These are phyloP conservation scores for Papilio polyxenes DNA, from an alignment of 1,140 invertebrate genomes.

Conservation along the genomic window DNA sequence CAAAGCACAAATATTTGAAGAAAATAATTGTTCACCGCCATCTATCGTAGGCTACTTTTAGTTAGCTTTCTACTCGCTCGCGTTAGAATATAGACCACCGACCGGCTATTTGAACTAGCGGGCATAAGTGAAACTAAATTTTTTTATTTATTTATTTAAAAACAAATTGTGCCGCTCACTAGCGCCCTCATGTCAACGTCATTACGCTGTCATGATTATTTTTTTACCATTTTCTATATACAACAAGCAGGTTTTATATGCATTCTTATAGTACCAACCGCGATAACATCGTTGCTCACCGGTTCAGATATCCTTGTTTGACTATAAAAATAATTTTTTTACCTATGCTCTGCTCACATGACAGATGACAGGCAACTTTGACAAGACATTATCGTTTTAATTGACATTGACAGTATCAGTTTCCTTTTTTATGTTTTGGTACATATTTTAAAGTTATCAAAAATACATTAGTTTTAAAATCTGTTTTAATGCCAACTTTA, in stretches of 20 bases:
- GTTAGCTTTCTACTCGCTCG: not conserved
- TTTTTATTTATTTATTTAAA: too few relatives aligned
- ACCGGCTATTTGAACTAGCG: too few relatives aligned
- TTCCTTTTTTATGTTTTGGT: not conserved
- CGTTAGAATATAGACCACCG: not conserved
- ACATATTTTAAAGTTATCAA: not conserved
- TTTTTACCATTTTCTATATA: too few relatives aligned
- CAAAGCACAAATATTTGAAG: not conserved
- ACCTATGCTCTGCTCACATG: not conserved
- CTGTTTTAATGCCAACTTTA: not conserved
- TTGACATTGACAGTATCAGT: not conserved
- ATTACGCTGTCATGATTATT: too few relatives aligned
- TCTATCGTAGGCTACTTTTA: slow-evolving; percentile 1
- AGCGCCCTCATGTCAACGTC: too few relatives aligned
- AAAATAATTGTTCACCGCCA: not conserved
- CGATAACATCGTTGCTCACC: too few relatives aligned
- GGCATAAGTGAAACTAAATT: too few relatives aligned
- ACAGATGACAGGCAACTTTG: not conserved
- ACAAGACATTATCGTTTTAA: not conserved
- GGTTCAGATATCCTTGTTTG: too few relatives aligned
- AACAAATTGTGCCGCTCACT: too few relatives aligned
- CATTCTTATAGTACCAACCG: too few relatives aligned
- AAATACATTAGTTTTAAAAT: not conserved
- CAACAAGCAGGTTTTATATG: too few relatives aligned
- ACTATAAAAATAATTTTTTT: not conserved